These are phyloP conservation scores for Falco rusticolus DNA, from an alignment of 2,797 vertebrate species.

Conservation along the genomic window DNA sequence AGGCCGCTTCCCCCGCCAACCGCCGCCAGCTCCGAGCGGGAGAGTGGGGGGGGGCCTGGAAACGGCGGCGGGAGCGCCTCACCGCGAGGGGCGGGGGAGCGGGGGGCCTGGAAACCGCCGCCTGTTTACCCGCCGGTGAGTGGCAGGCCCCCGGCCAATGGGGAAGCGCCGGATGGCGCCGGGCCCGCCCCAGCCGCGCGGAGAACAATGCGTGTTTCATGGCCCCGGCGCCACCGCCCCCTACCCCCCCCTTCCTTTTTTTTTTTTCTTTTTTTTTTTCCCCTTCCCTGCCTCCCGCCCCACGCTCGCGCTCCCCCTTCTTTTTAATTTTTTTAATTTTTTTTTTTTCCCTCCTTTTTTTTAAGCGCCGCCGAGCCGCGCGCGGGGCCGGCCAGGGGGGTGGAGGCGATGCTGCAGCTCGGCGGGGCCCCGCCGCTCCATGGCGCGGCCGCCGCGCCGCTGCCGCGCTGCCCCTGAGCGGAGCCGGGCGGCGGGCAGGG, in stretches of 20 bases:
- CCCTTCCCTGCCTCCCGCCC: neutral
- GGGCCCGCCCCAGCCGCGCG: neutral
- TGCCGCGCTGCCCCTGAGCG: slow-evolving; percentile 14
- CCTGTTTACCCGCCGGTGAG: neutral
- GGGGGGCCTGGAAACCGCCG: neutral
- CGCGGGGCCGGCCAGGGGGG: neutral
- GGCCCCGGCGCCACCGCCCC: neutral
- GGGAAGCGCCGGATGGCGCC: neutral
- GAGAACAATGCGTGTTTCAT: slow-evolving; percentile 4
- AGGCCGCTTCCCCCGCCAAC: neutral
- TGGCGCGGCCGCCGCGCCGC: slow-evolving; percentile 54
- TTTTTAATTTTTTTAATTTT: neutral
- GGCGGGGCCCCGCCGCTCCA: slow-evolving; percentile 48
- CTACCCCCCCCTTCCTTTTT: too few relatives aligned
- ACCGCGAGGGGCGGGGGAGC: neutral
- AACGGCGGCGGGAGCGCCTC: neutral
- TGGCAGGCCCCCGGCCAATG: neutral
- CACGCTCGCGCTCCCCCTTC: neutral
- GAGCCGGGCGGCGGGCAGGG: slow-evolving; percentile 46
- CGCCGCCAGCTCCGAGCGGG: neutral
- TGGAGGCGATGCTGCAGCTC: slow-evolving; percentile 21
- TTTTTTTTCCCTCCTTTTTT: neutral
- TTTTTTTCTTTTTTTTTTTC: neutral
- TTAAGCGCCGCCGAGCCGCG: neutral
- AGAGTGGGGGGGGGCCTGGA: neutral